Conservation (phyloP, 2,113 vertebrate species). For the Tachuris rubrigastra region DNA sequence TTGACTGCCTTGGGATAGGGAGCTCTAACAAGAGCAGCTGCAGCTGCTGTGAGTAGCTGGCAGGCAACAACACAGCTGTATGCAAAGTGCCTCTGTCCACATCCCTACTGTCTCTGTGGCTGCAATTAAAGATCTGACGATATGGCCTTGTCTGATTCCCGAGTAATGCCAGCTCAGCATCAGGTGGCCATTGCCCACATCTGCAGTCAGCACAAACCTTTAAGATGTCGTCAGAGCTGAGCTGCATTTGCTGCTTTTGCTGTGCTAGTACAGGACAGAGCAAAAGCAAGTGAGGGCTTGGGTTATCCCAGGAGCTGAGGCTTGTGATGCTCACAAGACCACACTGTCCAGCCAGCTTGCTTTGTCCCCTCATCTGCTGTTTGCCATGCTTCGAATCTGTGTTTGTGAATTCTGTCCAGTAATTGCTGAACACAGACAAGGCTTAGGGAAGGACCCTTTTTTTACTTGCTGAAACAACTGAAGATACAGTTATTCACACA, state of each 20-base stretch:
- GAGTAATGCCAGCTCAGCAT: slow-evolving; percentile 37
- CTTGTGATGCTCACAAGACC: background rate
- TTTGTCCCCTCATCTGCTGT: background rate
- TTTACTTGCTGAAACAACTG: background rate
- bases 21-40: slow-evolving; percentile 43
- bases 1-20: slow-evolving; percentile 11
- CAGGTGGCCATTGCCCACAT: background rate
- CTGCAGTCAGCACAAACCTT: background rate
- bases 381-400: background rate
- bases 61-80: slow-evolving; percentile 49
- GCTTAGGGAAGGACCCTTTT: background rate
- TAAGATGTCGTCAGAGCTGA: background rate
- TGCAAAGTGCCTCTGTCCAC: background rate
- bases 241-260: background rate
- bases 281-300: background rate
- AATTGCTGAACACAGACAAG: background rate
- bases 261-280: background rate
- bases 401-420: background rate
- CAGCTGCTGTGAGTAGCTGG: background rate
- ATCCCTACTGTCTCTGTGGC: background rate
- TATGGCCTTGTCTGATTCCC: background rate
- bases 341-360: background rate
- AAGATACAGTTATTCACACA: background rate
- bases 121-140: slow-evolving; percentile 47
- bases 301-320: background rate